These are phyloP conservation scores for Rafetus swinhoei DNA, from an alignment of 2,113 vertebrate species.

Conservation along the genomic window DNA sequence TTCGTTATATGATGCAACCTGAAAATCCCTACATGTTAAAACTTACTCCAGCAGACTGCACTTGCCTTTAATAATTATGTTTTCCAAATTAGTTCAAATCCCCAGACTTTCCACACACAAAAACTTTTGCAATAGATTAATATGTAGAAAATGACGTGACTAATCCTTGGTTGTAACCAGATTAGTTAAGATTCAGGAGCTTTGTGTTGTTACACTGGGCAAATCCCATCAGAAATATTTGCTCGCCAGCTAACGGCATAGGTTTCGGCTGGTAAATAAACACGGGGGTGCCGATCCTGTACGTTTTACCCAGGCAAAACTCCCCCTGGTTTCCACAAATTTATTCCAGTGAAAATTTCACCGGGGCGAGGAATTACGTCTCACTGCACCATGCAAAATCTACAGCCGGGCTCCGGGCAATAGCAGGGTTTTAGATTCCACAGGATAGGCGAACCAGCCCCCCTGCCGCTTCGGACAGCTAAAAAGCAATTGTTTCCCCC, in stretches of 20 bases:
- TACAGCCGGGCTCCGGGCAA: background rate
- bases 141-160: constrained; percentile 51
- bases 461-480: background rate
- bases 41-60: constrained; percentile 36
- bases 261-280: background rate
- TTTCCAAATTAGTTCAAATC: constrained; percentile 61
- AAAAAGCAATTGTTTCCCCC: background rate
- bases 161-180: constrained; percentile 68
- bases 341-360: background rate
- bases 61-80: constrained; percentile 56
- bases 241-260: background rate
- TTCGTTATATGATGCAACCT: constrained; percentile 5
- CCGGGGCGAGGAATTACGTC: background rate
- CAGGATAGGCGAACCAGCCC: background rate
- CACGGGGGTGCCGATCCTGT: rapidly evolving
- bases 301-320: background rate
- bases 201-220: background rate
- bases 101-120: constrained; percentile 40
- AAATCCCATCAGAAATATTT: background rate
- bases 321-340: rapidly evolving
- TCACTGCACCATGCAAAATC: background rate
- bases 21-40: constrained; percentile 42
- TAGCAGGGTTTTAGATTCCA: background rate
- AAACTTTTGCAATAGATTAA: constrained; percentile 25
- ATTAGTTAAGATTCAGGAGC: constrained; percentile 70